Base-by-base conservation (phyloP, 2,797 vertebrate species). In the Chaetophractus vellerosus region DNA sequence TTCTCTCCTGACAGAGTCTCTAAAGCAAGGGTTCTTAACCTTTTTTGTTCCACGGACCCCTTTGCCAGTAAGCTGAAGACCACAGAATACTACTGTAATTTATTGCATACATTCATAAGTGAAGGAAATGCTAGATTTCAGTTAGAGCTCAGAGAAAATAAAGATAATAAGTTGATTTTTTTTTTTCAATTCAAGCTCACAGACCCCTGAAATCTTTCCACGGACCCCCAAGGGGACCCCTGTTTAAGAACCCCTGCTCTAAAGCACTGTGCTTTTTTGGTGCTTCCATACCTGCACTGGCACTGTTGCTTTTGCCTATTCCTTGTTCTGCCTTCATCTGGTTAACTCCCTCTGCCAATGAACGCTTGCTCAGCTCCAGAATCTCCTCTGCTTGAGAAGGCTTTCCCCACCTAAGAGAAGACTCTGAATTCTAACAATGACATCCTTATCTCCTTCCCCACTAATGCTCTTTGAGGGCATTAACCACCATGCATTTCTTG, bases 401-500 rank as follows among this genome's bases (percentile, higher is more conserved):
- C 28, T 72, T 64, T 85, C 68, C 50, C n/a, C 45, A 74, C 12
- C 52, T 36, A 33, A 11, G 41, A 88, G 80, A 41, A 61, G 36
- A 81, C 76, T 90, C 5, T 9, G 0, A 61, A 71, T 84, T 85
- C 63, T 14, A 55, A n/a, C 2, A 75, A 12, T 33, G 50, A 61
- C 64, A 93, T 90, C 48, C 57, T 90, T 85, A 31, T 26, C 63
- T 61, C 6, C 52, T 80, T 93, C 61, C 19, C 63, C 71, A 91
- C 10, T 48, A 91, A 71, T 87, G 31, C 10, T 74, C 90, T 95
- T 64, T 74, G 38, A 80, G 63, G 68, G 24, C 68, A 88, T 59
- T 45, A 85, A 57, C 45, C 50, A 95, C 24, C 18, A 57, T 24
- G 31, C 81, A 28, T 91, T 88, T 96, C 57, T 92, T 96, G 16